Percentiles rank a stretch among this genome's conserved stretches.
These are phyloP conservation scores for Apomyelois bistriatella DNA, from an alignment of 2,888 invertebrate species.

Conservation along the genomic window DNA sequence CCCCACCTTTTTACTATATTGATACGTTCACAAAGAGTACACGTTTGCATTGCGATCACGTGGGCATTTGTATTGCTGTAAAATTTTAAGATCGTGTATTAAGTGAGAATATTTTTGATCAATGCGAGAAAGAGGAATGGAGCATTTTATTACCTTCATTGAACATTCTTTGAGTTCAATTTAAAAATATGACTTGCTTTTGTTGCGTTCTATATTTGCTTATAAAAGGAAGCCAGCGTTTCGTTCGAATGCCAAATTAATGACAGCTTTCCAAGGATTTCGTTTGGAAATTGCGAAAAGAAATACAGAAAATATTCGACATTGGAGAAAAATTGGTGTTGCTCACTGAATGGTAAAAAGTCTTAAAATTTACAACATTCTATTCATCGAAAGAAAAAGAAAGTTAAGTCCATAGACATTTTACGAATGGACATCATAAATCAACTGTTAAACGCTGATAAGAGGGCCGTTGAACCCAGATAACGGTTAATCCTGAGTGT, in stretches of 20 bases:
- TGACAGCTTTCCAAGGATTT: no score
- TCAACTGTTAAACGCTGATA: conserved; percentile 10
- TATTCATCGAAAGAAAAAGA: no score
- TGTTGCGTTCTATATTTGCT: neutral
- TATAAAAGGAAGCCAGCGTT: no score
- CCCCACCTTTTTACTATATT: conserved; percentile 11
- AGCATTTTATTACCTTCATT: neutral
- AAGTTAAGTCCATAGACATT: no score
- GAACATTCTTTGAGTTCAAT: neutral
- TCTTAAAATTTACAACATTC: no score
- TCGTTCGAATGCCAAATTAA: no score
- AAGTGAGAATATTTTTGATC: conserved; percentile 9
- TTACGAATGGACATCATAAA: neutral
- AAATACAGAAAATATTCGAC: no score
- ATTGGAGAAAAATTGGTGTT: no score
- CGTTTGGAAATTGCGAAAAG: no score
- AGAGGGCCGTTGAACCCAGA: conserved; percentile 1
- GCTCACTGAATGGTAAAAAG: no score
- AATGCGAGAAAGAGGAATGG: neutral
- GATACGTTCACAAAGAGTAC: conserved; percentile 15
- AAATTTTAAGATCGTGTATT: conserved; percentile 12
- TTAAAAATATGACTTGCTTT: neutral
- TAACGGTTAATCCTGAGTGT: conserved; percentile 11
- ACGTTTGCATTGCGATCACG: conserved; percentile 6
- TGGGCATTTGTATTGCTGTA: conserved; percentile 7